Evolutionary conservation across 2,888 invertebrate genomes (phyloP).

Genomic region (Pogonocherus hispidulus): DNA sequence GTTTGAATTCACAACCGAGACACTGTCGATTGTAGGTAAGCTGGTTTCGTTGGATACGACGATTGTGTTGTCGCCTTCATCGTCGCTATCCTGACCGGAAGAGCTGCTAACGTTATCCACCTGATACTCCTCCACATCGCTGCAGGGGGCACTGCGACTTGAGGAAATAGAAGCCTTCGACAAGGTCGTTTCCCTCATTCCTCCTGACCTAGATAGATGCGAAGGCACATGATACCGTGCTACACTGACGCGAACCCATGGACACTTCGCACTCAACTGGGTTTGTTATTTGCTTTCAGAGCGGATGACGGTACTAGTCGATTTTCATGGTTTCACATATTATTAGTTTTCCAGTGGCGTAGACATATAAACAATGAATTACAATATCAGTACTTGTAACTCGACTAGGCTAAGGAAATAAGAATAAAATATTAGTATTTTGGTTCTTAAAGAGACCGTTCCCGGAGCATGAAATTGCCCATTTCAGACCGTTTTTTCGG

Average conservation of each 20-base stretch:
- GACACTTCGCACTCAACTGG: slow-evolving; percentile 24
- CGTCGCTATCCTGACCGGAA: slow-evolving; percentile 23
- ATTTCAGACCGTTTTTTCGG: too few species aligned
- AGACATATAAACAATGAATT: neutral
- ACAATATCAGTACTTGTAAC: too few species aligned
- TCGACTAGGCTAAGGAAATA: too few species aligned
- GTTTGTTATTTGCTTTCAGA: slow-evolving; percentile 20
- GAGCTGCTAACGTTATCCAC: slow-evolving; percentile 36
- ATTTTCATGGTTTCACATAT: slow-evolving; percentile 16
- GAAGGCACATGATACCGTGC: neutral
- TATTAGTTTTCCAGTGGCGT: slow-evolving; percentile 15
- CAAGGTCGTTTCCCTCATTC: slow-evolving; percentile 28
- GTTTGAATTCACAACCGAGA: slow-evolving; percentile 77
- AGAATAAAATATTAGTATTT: too few species aligned
- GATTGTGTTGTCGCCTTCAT: slow-evolving; percentile 35
- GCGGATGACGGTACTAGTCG: slow-evolving; percentile 13
- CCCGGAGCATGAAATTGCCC: too few species aligned
- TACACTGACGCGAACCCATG: slow-evolving; percentile 15
- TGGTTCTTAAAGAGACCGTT: too few species aligned
- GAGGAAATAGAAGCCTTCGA: neutral
- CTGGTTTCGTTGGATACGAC: slow-evolving; percentile 7
- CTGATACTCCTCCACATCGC: slow-evolving; percentile 26
- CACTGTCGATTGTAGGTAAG: slow-evolving; percentile 70
- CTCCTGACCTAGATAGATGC: slow-evolving; percentile 8
- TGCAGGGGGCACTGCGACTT: slow-evolving; percentile 1